A percentile compares a stretch with the other conserved stretches of the same genome.
Conservation (phyloP, 2,888 invertebrate species). For the Pyrochroa serraticornis region DNA sequence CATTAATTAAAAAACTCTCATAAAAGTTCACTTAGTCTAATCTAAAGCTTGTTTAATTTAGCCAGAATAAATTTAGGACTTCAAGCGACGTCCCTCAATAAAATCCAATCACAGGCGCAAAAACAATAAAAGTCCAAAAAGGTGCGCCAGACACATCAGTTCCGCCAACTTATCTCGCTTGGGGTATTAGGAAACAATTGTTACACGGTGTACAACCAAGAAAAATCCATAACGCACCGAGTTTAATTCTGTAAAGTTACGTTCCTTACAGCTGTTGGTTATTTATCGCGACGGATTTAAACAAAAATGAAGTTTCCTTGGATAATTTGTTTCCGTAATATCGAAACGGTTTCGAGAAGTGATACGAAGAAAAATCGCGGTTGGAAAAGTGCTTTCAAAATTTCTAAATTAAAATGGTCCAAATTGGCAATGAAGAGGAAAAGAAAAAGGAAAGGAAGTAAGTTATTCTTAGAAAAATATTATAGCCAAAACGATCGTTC, state of each 20-base stretch:
- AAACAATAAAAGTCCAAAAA: constrained; percentile 24
- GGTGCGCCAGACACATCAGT: constrained; percentile 39
- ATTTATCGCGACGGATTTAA: neutral
- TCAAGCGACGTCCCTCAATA: neutral
- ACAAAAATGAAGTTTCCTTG: constrained; percentile 46
- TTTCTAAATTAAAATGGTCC: neutral
- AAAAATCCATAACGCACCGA: constrained; percentile 9
- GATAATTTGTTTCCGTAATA: constrained; percentile 41
- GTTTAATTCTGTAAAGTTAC: neutral
- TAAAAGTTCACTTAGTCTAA: no score
- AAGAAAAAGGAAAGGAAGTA: constrained; percentile 5
- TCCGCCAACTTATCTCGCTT: constrained; percentile 33
- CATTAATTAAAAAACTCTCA: neutral
- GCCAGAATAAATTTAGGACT: no score
- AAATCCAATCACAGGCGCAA: constrained; percentile 7
- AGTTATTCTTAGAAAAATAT: neutral
- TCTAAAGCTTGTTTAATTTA: no score
- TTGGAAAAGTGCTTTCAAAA: neutral
- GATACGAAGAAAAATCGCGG: neutral
- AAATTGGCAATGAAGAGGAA: neutral
- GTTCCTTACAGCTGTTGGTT: no score
- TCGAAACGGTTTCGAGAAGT: constrained; percentile 22
- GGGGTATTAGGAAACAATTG: constrained; percentile 3
- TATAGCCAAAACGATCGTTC: neutral
- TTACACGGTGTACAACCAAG: constrained; percentile 11